Percentiles rank a stretch among this genome's conserved stretches.
Conservation (phyloP, 2,113 vertebrate species). For the Orthochromis malagaraziensis region DNA sequence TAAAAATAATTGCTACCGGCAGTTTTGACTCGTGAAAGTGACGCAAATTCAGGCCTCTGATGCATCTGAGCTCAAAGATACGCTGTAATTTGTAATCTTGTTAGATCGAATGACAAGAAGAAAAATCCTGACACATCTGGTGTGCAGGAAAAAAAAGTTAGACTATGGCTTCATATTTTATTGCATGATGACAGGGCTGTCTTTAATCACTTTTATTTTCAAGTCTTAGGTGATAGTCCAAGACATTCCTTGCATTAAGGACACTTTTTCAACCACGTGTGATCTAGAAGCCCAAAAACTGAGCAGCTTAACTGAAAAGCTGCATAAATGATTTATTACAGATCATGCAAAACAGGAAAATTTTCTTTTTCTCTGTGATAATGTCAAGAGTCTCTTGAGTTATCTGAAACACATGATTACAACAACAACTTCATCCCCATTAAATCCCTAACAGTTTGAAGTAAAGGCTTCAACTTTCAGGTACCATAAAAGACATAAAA, state of each 20-base stretch:
- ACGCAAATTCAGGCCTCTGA: background rate
- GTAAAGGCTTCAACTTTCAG: background rate
- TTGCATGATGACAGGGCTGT: background rate
- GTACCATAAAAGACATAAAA: background rate
- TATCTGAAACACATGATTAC: background rate
- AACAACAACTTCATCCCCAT: background rate
- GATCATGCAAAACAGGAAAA: background rate
- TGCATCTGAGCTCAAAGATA: background rate
- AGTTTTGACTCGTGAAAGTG: background rate
- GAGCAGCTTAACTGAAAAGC: background rate
- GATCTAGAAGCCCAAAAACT: background rate
- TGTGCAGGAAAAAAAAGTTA: accelerated
- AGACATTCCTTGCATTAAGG: background rate
- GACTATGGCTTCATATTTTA: background rate
- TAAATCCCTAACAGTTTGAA: background rate
- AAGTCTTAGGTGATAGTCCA: background rate
- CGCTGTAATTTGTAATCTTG: background rate
- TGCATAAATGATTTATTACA: background rate
- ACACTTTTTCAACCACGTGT: background rate
- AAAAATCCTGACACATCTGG: background rate
- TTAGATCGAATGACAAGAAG: background rate
- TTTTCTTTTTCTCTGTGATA: background rate
- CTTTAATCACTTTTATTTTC: background rate
- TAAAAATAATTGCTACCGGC: background rate
- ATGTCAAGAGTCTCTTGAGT: background rate